Base-by-base conservation (phyloP, 2,888 invertebrate genomes). In the Nysson spinosus region DNA sequence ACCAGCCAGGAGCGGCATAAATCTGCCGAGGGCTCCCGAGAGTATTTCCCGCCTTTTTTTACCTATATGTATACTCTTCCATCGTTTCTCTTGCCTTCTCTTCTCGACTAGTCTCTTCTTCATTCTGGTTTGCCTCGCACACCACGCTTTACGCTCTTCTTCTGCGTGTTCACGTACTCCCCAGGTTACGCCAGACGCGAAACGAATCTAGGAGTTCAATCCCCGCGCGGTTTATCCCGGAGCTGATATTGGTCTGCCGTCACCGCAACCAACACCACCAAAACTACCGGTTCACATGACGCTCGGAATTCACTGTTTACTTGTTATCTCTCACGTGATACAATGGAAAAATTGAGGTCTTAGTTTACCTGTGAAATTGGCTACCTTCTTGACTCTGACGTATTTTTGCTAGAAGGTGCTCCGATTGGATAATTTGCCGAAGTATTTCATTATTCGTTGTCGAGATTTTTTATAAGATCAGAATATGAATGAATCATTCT, bases 11-110 rank as follows among this genome's bases (percentile, higher is more conserved):
- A 79, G 78, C 77, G 79, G 79, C 82, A 86, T 85, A 86, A 86
- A 86, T 86, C 85, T 83, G 83, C 83, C 80, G 84, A 83, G 81
- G 82, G 82, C 77, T 85, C 86, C 85, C 85, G 62, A 55, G 85
- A 80, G 86, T 82, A 82, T 85, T 81, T 84, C 82, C 78, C 82
- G 80, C 82, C 58, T 72, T 74, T 74, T 74, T 65, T 61, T 52
- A 39, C 57, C 56, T 40, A 19, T 50, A 64, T 64, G 40, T 47
- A n/a, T 52, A 63, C 35, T 44, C 32, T 43, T 52, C 66, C 51
- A 47, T n/a, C 46, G 43, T 67, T 73, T 55, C 60, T 66, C 61
- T 64, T 70, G 55, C 37, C 62, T 42, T 55, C 61, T 62, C 28
- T 14, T 26, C 14, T 9, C 3, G 26, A 14, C 16, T 9, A 12